These are phyloP conservation scores for Cheilosia scutellata DNA, from an alignment of 2,888 invertebrate species.

Conservation along the genomic window DNA sequence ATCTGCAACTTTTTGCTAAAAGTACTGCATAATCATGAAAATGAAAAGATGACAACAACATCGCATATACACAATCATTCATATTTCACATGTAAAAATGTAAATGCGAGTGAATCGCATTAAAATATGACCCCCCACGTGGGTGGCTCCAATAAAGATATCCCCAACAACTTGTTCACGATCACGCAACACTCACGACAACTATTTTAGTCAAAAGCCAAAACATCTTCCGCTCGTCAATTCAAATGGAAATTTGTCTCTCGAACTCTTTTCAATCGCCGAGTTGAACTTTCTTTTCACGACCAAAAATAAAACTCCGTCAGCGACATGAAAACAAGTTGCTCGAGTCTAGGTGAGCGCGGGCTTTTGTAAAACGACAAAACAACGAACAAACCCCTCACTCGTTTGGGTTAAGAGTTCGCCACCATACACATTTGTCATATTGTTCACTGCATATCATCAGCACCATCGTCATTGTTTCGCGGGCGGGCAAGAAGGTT, in stretches of 20 bases:
- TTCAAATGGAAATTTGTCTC: slow-evolving; percentile 73
- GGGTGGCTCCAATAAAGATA: slow-evolving; percentile 56
- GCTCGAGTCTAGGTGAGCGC: slow-evolving; percentile 16
- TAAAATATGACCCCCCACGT: slow-evolving; percentile 47
- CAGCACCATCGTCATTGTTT: slow-evolving; percentile 62
- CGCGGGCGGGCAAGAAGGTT: not conserved
- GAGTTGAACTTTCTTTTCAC: slow-evolving; percentile 74
- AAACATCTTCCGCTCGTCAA: slow-evolving; percentile 50
- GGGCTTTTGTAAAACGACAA: slow-evolving; percentile 35
- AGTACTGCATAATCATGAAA: not conserved
- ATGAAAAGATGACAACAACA: not conserved
- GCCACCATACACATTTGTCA: slow-evolving; percentile 73
- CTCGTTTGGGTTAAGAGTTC: slow-evolving; percentile 69
- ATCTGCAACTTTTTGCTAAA: not conserved
- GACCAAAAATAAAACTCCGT: slow-evolving; percentile 51
- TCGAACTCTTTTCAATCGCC: slow-evolving; percentile 39
- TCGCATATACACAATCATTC: not conserved
- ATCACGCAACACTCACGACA: slow-evolving; percentile 68
- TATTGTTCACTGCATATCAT: slow-evolving; percentile 71
- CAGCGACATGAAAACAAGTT: slow-evolving; percentile 73
- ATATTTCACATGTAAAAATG: not conserved
- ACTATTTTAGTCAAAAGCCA: slow-evolving; percentile 14
- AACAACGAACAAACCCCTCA: not conserved
- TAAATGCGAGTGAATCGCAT: not conserved
- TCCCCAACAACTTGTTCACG: slow-evolving; percentile 73